Conservation (phyloP, 2,797 vertebrate genomes). For the Ataeniobius toweri region DNA sequence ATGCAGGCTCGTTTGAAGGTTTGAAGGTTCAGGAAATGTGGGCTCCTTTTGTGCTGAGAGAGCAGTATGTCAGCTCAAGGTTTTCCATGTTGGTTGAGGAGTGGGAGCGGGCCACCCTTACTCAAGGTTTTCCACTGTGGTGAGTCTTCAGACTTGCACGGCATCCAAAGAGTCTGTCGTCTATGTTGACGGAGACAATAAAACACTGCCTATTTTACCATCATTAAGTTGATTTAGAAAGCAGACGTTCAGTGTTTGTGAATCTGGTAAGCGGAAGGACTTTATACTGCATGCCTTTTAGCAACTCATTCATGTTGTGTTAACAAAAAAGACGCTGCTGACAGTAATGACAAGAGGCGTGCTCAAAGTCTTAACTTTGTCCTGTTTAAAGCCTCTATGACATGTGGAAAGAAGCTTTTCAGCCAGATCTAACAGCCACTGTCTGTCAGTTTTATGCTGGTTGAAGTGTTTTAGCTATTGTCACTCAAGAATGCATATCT, state of each 20-base stretch:
- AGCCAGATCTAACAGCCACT: slow-evolving; percentile 32
- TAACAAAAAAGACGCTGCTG: slow-evolving; percentile 31
- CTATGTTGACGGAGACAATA: slow-evolving; percentile 77
- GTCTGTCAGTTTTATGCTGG: slow-evolving; percentile 47
- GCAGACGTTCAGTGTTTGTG: slow-evolving; percentile 35
- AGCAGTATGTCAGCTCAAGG: slow-evolving; percentile 68
- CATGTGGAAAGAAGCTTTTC: slow-evolving; percentile 30
- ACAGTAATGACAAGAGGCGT: slow-evolving; percentile 41
- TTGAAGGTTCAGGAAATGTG: slow-evolving; percentile 70
- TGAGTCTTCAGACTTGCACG: slow-evolving; percentile 66
- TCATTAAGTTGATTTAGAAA: slow-evolving; percentile 57
- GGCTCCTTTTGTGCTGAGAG: slow-evolving; percentile 71
- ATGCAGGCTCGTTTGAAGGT: slow-evolving; percentile 56
- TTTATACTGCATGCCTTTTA: slow-evolving; percentile 37
- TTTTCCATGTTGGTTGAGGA: slow-evolving; percentile 77
- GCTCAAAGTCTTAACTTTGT: slow-evolving; percentile 67
- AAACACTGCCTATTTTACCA: slow-evolving; percentile 56
- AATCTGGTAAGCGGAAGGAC: slow-evolving; percentile 14
- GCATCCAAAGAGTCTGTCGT: slow-evolving; percentile 66
- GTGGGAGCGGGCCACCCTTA: slow-evolving; percentile 68
- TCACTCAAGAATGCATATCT: slow-evolving; percentile 40
- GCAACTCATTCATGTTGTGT: slow-evolving; percentile 39
- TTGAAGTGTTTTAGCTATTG: slow-evolving; percentile 40
- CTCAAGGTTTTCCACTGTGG: slow-evolving; percentile 77
- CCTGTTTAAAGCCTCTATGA: slow-evolving; percentile 53